Conservation (phyloP, 2,888 invertebrate genomes). For the Malachius bipustulatus region DNA sequence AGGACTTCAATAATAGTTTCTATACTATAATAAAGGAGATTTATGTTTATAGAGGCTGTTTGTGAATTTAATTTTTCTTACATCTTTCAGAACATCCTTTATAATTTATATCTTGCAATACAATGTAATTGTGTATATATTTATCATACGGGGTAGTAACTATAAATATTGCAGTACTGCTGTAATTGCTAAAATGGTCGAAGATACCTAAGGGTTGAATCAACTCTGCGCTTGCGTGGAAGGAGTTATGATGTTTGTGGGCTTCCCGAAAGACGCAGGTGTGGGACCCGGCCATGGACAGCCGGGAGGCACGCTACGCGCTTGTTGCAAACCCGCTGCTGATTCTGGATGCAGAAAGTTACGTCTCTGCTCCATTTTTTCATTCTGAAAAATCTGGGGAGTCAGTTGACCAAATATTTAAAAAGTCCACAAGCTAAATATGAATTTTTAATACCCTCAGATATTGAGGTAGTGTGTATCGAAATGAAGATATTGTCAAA, state of each 20-base stretch:
- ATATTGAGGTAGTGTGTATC: too few relatives aligned
- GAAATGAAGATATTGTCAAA: too few relatives aligned
- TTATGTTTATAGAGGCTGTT: too few relatives aligned
- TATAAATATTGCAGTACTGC: neutral
- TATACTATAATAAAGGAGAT: too few relatives aligned
- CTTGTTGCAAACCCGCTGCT: conserved; percentile 48
- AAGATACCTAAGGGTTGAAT: conserved; percentile 23
- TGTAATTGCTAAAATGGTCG: neutral
- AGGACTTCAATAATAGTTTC: too few relatives aligned
- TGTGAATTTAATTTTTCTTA: too few relatives aligned
- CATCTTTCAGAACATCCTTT: too few relatives aligned
- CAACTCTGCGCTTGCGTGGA: conserved; percentile 32
- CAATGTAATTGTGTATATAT: too few relatives aligned
- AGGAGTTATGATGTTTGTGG: conserved; percentile 20
- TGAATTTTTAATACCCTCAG: too few relatives aligned
- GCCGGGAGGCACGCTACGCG: conserved; percentile 43
- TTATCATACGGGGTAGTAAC: neutral
- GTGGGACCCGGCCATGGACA: conserved; percentile 76
- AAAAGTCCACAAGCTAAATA: too few relatives aligned
- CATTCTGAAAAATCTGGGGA: conserved; percentile 53
- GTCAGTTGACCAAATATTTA: too few relatives aligned
- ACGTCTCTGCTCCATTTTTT: conserved; percentile 67
- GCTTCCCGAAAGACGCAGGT: conserved; percentile 46
- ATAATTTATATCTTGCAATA: too few relatives aligned
- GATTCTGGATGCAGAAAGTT: conserved; percentile 84